Conservation (phyloP, 2,888 invertebrate genomes). For the Thera obeliscata region DNA sequence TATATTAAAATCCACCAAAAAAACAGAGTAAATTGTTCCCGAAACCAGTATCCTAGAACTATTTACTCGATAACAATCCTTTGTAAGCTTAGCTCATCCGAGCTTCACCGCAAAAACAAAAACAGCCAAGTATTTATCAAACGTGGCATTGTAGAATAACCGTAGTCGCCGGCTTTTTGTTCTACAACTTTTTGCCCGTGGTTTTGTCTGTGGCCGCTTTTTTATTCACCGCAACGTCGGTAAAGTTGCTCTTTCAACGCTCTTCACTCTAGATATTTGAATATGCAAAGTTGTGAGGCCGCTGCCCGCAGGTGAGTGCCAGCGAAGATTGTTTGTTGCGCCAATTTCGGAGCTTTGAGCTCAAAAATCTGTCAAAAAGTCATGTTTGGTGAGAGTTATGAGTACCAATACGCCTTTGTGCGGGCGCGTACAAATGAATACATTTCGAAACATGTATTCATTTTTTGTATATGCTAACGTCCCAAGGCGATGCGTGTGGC, state of each 20-base stretch:
- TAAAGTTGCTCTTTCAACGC: slow-evolving; percentile 53
- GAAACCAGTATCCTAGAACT: slow-evolving; percentile 4
- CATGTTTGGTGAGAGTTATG: background rate
- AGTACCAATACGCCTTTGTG: background rate
- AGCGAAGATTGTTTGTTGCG: slow-evolving; percentile 38
- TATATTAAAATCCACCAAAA: background rate
- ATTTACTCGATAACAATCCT: slow-evolving; percentile 14
- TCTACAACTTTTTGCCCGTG: slow-evolving; percentile 53
- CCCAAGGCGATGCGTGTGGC: no score
- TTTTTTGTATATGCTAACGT: no score
- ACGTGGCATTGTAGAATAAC: slow-evolving; percentile 45
- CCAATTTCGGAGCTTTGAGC: slow-evolving; percentile 24
- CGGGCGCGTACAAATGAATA: no score
- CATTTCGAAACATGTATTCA: no score
- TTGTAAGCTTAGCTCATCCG: slow-evolving; percentile 12
- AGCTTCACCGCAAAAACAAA: slow-evolving; percentile 20
- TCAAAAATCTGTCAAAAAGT: slow-evolving; percentile 19
- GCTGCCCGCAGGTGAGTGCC: slow-evolving; percentile 35
- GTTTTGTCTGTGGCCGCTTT: slow-evolving; percentile 52
- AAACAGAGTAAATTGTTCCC: background rate
- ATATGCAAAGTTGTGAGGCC: slow-evolving; percentile 49
- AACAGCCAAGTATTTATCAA: slow-evolving; percentile 48
- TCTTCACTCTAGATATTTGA: slow-evolving; percentile 45
- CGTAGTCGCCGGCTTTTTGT: slow-evolving; percentile 52
- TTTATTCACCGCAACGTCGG: slow-evolving; percentile 47